phyloP scores from a whole-genome alignment of 2,888 invertebrate genomes.

The Psylliodes chrysocephalus region DNA sequence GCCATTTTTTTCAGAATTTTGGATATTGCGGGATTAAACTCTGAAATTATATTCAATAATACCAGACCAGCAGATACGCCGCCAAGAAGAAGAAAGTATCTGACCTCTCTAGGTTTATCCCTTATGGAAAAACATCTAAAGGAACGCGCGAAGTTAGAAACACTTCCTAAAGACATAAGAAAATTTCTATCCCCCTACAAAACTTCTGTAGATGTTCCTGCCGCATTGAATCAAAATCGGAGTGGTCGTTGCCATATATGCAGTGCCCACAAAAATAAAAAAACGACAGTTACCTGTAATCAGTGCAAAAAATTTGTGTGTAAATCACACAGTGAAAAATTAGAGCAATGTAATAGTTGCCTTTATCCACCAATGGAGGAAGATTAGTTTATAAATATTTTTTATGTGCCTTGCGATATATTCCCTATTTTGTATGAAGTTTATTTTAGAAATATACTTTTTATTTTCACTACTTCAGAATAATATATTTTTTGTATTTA shows the following conservation, averaged over 20 bases:
- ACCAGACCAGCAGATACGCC: background rate
- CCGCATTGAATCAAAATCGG: background rate
- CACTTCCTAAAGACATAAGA: conserved; percentile 19
- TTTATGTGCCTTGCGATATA: no score
- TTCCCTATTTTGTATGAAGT: no score
- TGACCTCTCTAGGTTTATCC: conserved; percentile 7
- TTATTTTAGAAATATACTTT: no score
- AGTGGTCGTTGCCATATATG: background rate
- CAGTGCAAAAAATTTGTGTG: no score
- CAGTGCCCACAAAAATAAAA: no score
- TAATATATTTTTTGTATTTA: no score
- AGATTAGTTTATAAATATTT: no score
- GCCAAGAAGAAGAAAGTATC: conserved; percentile 15
- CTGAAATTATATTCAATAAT: conserved; percentile 21
- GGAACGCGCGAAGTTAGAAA: conserved; percentile 10
- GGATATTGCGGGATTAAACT: conserved; percentile 23
- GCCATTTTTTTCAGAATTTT: conserved; percentile 19
- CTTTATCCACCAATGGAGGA: no score
- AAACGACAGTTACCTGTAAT: no score
- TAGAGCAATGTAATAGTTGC: no score
- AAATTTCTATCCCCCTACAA: conserved; percentile 5
- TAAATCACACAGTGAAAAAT: no score
- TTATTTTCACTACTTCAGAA: no score
- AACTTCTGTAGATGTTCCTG: background rate
- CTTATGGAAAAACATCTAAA: conserved; percentile 15